Conservation (phyloP, 2,888 invertebrate species). For the Trypoxylon attenuatum region DNA sequence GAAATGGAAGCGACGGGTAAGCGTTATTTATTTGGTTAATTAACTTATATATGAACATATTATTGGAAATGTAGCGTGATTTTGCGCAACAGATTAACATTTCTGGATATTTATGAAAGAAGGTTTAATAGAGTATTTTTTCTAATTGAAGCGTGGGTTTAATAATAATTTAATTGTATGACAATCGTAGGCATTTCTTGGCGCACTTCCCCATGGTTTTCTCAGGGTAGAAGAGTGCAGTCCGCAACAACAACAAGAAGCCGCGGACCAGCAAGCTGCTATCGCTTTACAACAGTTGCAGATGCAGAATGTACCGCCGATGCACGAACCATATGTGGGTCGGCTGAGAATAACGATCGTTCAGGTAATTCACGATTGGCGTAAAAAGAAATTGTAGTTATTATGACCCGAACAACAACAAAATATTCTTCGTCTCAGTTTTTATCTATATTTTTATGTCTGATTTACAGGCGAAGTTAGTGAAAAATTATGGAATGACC, state of each 20-base stretch:
- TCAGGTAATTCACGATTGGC: constrained; percentile 76
- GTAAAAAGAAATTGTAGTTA: not conserved
- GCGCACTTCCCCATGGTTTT: constrained; percentile 87
- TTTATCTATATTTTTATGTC: constrained; percentile 12
- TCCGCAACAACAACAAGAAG: constrained; percentile 82
- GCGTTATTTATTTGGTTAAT: not conserved
- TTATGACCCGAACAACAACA: not conserved
- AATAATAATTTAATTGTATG: not conserved
- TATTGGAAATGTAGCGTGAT: not conserved
- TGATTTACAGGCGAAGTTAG: constrained; percentile 83
- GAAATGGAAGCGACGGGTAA: constrained; percentile 67
- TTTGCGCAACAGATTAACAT: not conserved
- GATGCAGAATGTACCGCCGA: constrained; percentile 75
- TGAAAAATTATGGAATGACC: constrained; percentile 95
- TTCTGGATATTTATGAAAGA: not conserved
- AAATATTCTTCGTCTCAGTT: not conserved
- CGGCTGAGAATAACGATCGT: constrained; percentile 89
- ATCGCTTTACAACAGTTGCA: constrained; percentile 82
- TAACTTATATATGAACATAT: not conserved
- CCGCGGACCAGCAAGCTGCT: constrained; percentile 87
- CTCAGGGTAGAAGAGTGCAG: constrained; percentile 78
- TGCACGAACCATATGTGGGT: constrained; percentile 78
- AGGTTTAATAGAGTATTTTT: not conserved
- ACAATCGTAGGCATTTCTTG: constrained; percentile 81
- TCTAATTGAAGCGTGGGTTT: not conserved